Evolutionary conservation across 2,888 invertebrate genomes (phyloP).

Genomic region (Allolobophora icterica): DNA sequence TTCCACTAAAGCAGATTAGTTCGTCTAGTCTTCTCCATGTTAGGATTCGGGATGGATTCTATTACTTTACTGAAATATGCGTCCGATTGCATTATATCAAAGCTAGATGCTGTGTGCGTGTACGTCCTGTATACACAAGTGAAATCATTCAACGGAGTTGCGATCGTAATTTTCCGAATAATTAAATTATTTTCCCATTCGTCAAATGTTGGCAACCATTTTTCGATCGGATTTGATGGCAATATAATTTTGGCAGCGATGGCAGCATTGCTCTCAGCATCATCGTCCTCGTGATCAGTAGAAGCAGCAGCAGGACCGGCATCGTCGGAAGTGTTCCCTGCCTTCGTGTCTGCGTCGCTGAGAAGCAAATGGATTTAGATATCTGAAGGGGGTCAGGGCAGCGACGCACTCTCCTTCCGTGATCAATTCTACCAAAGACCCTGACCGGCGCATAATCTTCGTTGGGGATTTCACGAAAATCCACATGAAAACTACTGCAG

Average conservation of each 20-base stretch:
- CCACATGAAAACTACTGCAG: not conserved
- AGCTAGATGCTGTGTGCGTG: too few species aligned
- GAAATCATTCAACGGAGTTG: not conserved
- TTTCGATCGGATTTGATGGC: not conserved
- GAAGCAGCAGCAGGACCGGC: not conserved
- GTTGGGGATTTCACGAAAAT: not conserved
- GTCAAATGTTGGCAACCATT: not conserved
- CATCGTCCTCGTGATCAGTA: not conserved
- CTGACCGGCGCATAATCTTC: not conserved
- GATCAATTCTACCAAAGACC: not conserved
- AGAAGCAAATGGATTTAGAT: not conserved
- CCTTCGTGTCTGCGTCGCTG: not conserved
- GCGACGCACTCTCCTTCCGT: not conserved
- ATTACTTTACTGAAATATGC: not conserved
- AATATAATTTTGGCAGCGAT: not conserved
- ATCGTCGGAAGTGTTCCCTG: not conserved
- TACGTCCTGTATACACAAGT: not conserved
- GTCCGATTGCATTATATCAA: not conserved
- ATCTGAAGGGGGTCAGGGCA: not conserved
- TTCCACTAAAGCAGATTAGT: not conserved
- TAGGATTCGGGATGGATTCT: too few species aligned
- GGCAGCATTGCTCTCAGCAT: not conserved
- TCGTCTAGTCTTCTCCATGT: not conserved
- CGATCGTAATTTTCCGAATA: not conserved
- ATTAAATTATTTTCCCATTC: not conserved